Percentiles rank a stretch among this genome's conserved stretches.
These are phyloP conservation scores for Falcunculus frontatus DNA, from an alignment of 2,113 vertebrate genomes.

Conservation along the genomic window DNA sequence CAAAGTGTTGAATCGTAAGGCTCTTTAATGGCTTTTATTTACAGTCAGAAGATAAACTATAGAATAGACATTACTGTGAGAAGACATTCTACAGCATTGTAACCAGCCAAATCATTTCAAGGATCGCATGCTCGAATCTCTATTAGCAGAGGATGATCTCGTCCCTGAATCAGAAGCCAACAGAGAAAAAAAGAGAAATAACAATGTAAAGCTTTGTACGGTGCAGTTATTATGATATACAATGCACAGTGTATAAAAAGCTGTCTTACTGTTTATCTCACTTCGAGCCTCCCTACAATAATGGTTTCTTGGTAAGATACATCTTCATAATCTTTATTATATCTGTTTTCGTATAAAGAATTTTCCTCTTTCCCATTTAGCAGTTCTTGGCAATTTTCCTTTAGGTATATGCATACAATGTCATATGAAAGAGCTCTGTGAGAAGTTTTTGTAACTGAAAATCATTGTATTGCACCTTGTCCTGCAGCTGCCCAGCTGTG, in stretches of 20 bases:
- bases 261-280: background rate
- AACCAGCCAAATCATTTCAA: background rate
- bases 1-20: background rate
- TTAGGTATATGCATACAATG: background rate
- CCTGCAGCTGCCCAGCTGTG: background rate
- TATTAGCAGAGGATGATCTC: background rate
- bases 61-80: background rate
- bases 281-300: background rate
- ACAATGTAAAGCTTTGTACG: background rate
- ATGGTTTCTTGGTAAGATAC: background rate
- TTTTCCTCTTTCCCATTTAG: background rate
- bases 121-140: fast-evolving
- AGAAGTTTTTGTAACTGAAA: background rate
- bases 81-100: background rate
- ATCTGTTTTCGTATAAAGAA: background rate
- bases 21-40: conserved; percentile 16
- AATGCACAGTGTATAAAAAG: background rate
- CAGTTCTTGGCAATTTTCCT: background rate
- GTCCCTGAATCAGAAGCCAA: background rate
- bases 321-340: background rate
- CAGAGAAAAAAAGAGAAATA: background rate
- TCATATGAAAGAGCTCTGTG: background rate
- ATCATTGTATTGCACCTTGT: background rate
- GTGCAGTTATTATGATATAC: background rate
- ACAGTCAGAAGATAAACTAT: background rate